Evolutionary conservation across 2,888 invertebrate species (phyloP).

Genomic region (Clusia tigrina): DNA sequence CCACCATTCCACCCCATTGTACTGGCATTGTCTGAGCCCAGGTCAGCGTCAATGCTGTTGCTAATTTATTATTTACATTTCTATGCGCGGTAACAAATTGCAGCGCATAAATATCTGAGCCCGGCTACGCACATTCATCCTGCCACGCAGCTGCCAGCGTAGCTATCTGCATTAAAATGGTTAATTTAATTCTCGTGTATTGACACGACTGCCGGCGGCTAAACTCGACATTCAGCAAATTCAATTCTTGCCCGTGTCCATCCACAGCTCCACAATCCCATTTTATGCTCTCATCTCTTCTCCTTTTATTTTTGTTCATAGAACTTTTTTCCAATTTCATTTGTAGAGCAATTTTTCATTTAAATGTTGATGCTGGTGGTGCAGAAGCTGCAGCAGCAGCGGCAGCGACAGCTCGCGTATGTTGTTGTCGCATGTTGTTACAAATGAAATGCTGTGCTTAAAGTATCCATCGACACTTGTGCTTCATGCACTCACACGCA

Average conservation of each 20-base stretch:
- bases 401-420: slow-evolving; percentile 29
- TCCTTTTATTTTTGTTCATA: slow-evolving; percentile 5
- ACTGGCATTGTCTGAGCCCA: no score
- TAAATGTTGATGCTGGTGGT: slow-evolving; percentile 23
- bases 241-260: slow-evolving; percentile 37
- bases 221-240: slow-evolving; percentile 33
- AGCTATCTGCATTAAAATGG: slow-evolving; percentile 34
- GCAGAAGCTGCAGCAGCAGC: slow-evolving; percentile 27
- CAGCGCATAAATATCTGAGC: neutral
- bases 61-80: no score
- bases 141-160: neutral
- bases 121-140: neutral
- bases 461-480: slow-evolving; percentile 17
- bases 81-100: slow-evolving; percentile 1
- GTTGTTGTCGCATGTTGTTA: no score
- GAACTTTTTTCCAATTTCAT: slow-evolving; percentile 8
- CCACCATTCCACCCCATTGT: no score
- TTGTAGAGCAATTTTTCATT: slow-evolving; percentile 25
- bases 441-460: neutral
- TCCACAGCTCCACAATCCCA: slow-evolving; percentile 23
- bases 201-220: slow-evolving; percentile 42
- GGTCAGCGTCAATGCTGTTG: no score
- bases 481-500: slow-evolving; percentile 10
- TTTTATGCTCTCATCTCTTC: slow-evolving; percentile 21
- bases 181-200: slow-evolving; percentile 57